Evolutionary conservation across 2,797 vertebrate species (phyloP).

Genomic region (Anabas testudineus): DNA sequence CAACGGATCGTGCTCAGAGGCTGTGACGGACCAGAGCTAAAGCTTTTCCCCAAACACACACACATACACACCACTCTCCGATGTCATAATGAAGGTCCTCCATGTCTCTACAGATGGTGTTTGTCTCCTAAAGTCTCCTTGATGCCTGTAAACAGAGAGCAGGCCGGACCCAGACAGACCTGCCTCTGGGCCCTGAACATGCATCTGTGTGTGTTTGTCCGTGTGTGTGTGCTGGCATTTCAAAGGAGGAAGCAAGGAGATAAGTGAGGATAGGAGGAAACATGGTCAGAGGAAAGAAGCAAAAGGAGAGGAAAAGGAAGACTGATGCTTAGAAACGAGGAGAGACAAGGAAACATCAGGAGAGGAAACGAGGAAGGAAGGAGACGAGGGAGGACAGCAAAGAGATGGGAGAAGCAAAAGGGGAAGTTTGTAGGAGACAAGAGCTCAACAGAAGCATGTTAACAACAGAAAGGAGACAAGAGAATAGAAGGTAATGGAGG

Average conservation of each 20-base stretch:
- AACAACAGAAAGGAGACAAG: not conserved
- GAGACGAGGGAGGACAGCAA: not conserved
- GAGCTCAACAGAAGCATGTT: too few species aligned
- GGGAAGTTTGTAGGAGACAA: not conserved
- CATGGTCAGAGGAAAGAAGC: not conserved
- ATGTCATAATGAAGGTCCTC: conserved; percentile 78
- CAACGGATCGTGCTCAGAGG: conserved; percentile 69
- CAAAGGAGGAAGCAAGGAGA: not conserved
- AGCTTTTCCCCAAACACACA: conserved; percentile 42
- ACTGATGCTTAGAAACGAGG: not conserved
- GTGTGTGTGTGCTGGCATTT: conserved; percentile 21
- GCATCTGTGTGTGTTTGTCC: conserved; percentile 33
- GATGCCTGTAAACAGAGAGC: conserved; percentile 73
- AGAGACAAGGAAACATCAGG: not conserved
- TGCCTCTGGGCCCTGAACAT: conserved; percentile 62
- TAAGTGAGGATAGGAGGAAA: not conserved
- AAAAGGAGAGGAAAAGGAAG: too few species aligned
- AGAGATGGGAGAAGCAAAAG: not conserved
- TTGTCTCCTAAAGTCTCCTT: conserved; percentile 83
- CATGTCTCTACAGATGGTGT: conserved; percentile 84
- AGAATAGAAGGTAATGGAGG: not conserved
- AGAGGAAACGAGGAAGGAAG: not conserved
- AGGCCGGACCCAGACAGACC: conserved; percentile 59
- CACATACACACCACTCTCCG: conserved; percentile 20
- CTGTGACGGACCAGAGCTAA: conserved; percentile 71